Evolutionary conservation across 23 tunicate genomes (phyloP).

Genomic region (Clavelina lepadiformis): DNA sequence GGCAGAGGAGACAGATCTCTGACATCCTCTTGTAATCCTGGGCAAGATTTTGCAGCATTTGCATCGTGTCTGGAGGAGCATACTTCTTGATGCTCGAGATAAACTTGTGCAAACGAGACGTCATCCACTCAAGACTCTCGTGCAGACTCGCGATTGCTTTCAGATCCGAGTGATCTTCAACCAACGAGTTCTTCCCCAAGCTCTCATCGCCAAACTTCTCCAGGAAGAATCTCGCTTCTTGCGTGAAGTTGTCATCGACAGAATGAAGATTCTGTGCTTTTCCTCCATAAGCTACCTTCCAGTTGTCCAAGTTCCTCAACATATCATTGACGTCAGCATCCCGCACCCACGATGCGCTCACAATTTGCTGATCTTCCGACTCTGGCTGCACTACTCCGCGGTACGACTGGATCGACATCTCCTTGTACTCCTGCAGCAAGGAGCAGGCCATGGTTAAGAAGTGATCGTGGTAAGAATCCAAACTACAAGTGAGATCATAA

Average conservation of each 20-base stretch:
- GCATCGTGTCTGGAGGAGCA: constrained; percentile 59
- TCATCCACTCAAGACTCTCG: constrained; percentile 96
- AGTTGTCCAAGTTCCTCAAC: constrained; percentile 45
- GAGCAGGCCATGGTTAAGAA: constrained; percentile 95
- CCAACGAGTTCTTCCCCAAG: constrained; percentile 15
- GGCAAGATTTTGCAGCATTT: constrained; percentile 46
- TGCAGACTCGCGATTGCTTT: constrained; percentile 79
- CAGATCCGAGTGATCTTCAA: constrained; percentile 62
- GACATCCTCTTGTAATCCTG: constrained; percentile 55
- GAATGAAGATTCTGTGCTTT: not conserved
- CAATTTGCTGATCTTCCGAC: constrained; percentile 68
- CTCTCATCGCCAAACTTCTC: constrained; percentile 20
- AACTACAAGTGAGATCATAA: constrained; percentile 64
- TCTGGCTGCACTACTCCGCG: constrained; percentile 73
- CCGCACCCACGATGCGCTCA: constrained; percentile 77
- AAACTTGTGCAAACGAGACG: constrained; percentile 41
- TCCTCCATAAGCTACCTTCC: constrained; percentile 42
- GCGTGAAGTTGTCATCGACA: constrained; percentile 22
- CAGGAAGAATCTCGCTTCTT: constrained; percentile 64
- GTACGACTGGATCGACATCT: constrained; percentile 76
- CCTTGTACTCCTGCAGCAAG: constrained; percentile 79
- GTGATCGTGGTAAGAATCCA: constrained; percentile 87
- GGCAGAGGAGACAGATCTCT: constrained; percentile 67
- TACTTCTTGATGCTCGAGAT: constrained; percentile 20
- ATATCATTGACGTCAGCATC: constrained; percentile 42